A percentile compares a stretch with the other conserved stretches of the same genome.
phyloP scores from a whole-genome alignment of 1,140 invertebrate genomes.

The Galleria mellonella region DNA sequence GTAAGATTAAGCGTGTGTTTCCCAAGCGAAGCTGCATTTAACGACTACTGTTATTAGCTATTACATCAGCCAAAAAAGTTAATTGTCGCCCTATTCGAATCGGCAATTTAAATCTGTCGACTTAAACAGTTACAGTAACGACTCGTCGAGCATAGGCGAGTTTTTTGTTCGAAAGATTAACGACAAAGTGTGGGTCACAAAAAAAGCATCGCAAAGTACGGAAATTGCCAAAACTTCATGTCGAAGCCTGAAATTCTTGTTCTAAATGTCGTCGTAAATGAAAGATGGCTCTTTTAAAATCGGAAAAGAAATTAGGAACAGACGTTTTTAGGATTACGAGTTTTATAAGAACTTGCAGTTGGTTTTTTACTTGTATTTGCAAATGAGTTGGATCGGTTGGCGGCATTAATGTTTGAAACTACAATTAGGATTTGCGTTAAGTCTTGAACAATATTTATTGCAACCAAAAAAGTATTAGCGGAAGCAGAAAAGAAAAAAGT shows the following conservation, averaged over 20 bases:
- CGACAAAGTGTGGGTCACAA: conserved; percentile 63
- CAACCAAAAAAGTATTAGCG: too few relatives aligned
- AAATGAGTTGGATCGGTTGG: conserved; percentile 5
- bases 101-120: conserved; percentile 56
- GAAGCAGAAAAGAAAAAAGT: too few relatives aligned
- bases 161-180: conserved; percentile 69
- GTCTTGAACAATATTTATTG: too few relatives aligned
- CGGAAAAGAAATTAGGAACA: conserved; percentile 69
- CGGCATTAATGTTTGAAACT: neutral
- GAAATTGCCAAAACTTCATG: conserved; percentile 70
- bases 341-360: conserved; percentile 44
- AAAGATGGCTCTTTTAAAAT: conserved; percentile 70
- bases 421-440: neutral
- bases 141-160: conserved; percentile 37
- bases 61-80: conserved; percentile 10
- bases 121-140: conserved; percentile 52
- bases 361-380: conserved; percentile 29
- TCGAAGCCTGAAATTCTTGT: conserved; percentile 65
- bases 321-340: conserved; percentile 64
- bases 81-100: conserved; percentile 31
- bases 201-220: conserved; percentile 59
- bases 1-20: neutral
- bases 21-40: neutral
- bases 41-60: conserved; percentile 1
- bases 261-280: conserved; percentile 68